These are phyloP conservation scores for Caenorhabditis auriculariae DNA, from an alignment of 2,888 invertebrate genomes.

Conservation along the genomic window DNA sequence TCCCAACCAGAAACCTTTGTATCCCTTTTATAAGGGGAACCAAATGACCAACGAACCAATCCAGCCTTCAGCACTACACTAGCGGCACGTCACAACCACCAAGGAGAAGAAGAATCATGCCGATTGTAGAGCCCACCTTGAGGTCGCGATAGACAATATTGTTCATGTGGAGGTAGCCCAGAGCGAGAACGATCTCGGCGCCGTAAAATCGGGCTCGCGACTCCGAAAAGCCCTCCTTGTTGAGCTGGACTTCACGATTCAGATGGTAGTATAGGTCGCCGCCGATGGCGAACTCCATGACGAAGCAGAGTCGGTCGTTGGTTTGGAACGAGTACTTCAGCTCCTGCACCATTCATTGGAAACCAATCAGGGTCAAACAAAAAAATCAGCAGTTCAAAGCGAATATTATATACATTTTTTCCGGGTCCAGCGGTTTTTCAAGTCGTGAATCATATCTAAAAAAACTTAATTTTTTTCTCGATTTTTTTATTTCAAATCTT, in stretches of 20 bases:
- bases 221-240: constrained; percentile 69
- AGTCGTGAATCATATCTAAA: too few species aligned
- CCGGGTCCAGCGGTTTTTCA: too few species aligned
- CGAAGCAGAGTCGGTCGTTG: constrained; percentile 94
- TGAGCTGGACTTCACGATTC: constrained; percentile 55
- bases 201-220: constrained; percentile 96
- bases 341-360: too few species aligned
- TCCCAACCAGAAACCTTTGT: too few species aligned
- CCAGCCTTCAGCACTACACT: too few species aligned
- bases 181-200: constrained; percentile 94
- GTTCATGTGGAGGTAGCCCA: constrained; percentile 85
- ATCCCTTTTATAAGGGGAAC: too few species aligned
- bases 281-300: constrained; percentile 98
- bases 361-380: too few species aligned
- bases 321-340: constrained; percentile 99
- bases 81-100: too few species aligned
- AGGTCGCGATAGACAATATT: constrained; percentile 97
- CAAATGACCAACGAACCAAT: too few species aligned
- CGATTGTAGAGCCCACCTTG: constrained; percentile 71
- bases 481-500: too few species aligned
- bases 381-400: neutral
- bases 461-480: too few species aligned
- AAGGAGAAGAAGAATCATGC: neutral
- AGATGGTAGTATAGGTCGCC: constrained; percentile 98
- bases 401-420: too few species aligned